Evolutionary conservation across 2,113 vertebrate genomes (phyloP), one percentile per base, ranked within the genome.

Genomic region (Urocitellus parryii): DNA sequence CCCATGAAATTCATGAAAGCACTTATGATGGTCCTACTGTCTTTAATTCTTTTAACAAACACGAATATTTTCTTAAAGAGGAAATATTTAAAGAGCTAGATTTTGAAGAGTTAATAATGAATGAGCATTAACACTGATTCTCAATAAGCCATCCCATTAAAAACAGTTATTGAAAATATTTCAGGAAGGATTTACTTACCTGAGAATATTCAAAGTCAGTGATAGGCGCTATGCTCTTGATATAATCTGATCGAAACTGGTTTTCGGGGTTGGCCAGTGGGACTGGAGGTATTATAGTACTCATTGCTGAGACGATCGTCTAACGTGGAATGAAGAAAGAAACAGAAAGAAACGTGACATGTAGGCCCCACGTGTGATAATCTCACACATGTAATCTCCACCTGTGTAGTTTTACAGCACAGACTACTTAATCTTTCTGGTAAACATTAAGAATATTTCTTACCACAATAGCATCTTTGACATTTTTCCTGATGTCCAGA

Each of bases 401-500:
- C 72, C 25, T 77, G 42, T 4, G 95, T 34, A 81, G 80, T 93
- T 95, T 92, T 93, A 95, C 77, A 96, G 87, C 96, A 94, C 82
- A 97, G 63, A 92, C 86, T 72, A 68, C 63, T 81, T 78, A 85
- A 70, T 7, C 65, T 74, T 98, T 97, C 81, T 89, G 98, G 73
- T 42, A 96, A 81, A 90, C 68, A 77, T 51, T 79, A n/a, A 72
- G 83, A 94, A 95, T 91, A 91, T 25, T 97, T 98, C 99, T 99
- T 99, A 99, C 99, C 99, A 99, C 99, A 98, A 99, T 99, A 91
- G 99, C 99, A 99, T 99, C 99, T 99, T 99, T 99, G 98, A 99
- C 99, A 98, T 99, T 99, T 99, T 99, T 99, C 98, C 99, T 99
- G 98, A 99, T 99, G 98, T 99, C 99, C 99, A 99, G 99, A 97